Evolutionary conservation across 2,888 invertebrate species (phyloP).

Genomic region (Aphodius sticticus): DNA sequence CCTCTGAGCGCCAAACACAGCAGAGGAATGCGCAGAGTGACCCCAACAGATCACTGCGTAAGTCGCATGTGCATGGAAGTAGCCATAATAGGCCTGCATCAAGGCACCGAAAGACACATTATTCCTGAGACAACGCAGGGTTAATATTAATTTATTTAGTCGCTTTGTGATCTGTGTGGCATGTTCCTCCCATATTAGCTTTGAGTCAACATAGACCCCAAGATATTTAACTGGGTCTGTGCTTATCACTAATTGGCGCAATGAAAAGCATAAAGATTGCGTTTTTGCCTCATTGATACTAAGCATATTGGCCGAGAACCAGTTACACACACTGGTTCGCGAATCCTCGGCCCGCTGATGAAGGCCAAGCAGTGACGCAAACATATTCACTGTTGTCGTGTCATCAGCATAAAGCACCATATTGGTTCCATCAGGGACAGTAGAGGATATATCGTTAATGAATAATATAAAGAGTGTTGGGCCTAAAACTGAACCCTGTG

Average conservation of each 20-base stretch:
- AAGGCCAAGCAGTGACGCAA: too few species aligned
- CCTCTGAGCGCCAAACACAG: background rate
- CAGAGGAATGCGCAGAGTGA: background rate
- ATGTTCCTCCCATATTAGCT: background rate
- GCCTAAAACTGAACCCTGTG: too few species aligned
- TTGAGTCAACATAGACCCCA: background rate
- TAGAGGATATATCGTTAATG: too few species aligned
- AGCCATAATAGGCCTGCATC: slow-evolving; percentile 7
- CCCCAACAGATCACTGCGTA: slow-evolving; percentile 10
- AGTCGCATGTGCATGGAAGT: background rate
- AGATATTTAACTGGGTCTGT: too few species aligned
- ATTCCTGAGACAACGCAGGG: background rate
- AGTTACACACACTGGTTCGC: background rate
- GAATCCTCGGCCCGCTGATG: too few species aligned
- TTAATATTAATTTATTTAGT: background rate
- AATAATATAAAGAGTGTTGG: too few species aligned
- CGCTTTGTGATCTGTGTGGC: background rate
- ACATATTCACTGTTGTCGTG: too few species aligned
- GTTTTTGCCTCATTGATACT: background rate
- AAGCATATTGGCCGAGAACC: background rate
- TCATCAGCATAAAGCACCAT: too few species aligned
- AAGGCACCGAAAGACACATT: background rate
- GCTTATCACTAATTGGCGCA: background rate
- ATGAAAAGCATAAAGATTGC: background rate
- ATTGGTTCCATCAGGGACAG: too few species aligned